These are phyloP conservation scores for Sardina pilchardus DNA, from an alignment of 2,113 vertebrate species.

Conservation along the genomic window DNA sequence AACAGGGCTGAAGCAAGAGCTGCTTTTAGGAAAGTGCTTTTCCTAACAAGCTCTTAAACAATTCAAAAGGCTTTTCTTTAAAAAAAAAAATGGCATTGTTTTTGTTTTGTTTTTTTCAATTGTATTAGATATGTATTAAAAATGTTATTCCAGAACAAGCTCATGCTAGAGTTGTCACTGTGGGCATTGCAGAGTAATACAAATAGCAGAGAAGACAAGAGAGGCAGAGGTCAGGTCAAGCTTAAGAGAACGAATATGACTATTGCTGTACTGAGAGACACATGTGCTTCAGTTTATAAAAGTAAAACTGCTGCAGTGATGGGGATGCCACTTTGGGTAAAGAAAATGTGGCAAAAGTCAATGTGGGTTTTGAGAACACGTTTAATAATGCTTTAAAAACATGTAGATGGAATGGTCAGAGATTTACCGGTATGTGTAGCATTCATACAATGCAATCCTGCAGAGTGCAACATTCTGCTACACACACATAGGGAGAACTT, in stretches of 20 bases:
- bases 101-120: not conserved
- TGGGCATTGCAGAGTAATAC: slow-evolving; percentile 12
- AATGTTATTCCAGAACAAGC: slow-evolving; percentile 29
- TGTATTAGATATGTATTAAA: slow-evolving; percentile 20
- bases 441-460: slow-evolving; percentile 22
- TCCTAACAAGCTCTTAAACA: not conserved
- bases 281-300: not conserved
- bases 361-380: not conserved
- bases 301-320: not conserved
- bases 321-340: not conserved
- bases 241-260: not conserved
- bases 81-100: slow-evolving; percentile 20
- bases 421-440: slow-evolving; percentile 19
- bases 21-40: not conserved
- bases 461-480: slow-evolving; percentile 10
- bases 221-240: not conserved
- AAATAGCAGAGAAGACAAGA: not conserved
- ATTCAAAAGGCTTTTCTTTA: not conserved
- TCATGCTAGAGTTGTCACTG: slow-evolving; percentile 16
- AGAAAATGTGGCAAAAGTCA: not conserved
- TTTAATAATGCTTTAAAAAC: not conserved
- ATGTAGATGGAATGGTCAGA: slow-evolving; percentile 22
- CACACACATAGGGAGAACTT: not conserved
- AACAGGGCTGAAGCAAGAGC: not conserved
- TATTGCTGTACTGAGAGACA: not conserved